Evolutionary conservation across 2,888 invertebrate genomes (phyloP), one percentile per base, ranked within the genome.

Genomic region (Tuta absoluta): DNA sequence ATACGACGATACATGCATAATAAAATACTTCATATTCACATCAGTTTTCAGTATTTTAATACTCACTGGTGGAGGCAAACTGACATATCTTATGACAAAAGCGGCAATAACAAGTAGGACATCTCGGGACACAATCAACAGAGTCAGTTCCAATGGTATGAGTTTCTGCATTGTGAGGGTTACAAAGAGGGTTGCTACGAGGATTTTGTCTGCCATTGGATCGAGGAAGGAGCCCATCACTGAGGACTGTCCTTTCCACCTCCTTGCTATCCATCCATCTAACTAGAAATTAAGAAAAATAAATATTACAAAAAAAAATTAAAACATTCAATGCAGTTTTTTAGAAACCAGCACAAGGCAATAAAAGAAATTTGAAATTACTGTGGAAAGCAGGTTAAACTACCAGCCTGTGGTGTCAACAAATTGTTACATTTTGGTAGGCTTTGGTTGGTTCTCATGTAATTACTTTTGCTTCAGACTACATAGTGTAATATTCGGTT

Each of bases 231-330:
- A 98, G 0, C 99, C 99, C 79, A 98, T 93, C 81, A 97, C 96
- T 33, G 98, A 97, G 24, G 97, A 95, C 84, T 99, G 99, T 38
- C 95, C 95, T 68, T 95, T 94, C 94, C 96, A 98, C 62, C 95
- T 96, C 65, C 99, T 93, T 0, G 99, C 99, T 80, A 99, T 98
- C 94, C 96, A 98, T 8, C 99, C 99, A 92, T 99, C 99, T 62
- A 97, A 82, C 97, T 97, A 82, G 82, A 77, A 80, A 68, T 11
- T 4, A 60, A 49, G 10, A 19, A 8, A 21, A 38, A 57, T 38
- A 17, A 19, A 63, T 37, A 17, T 21, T 7, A n/a, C n/a, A n/a
- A n/a, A n/a, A n/a, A n/a, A n/a, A n/a, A n/a, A n/a, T n/a, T n/a
- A n/a, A n/a, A n/a, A n/a, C n/a, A n/a, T n/a, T n/a, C n/a, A n/a